Evolutionary conservation across 2,797 vertebrate genomes (phyloP).

Genomic region (Pseudopleuronectes americanus): DNA sequence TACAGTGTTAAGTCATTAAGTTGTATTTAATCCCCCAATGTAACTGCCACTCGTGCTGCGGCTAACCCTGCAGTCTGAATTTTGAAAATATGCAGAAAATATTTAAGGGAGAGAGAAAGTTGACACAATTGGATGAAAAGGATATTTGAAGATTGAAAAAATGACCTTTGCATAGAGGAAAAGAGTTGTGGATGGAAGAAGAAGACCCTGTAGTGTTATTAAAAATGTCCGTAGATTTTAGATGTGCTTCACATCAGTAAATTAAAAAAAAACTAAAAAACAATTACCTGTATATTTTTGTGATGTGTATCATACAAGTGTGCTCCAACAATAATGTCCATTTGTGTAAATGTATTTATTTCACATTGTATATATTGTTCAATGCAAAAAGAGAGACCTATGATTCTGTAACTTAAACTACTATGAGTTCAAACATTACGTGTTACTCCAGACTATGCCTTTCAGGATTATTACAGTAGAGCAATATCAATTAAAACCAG

Average conservation of each 20-base stretch:
- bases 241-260: slow-evolving; percentile 99
- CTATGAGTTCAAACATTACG: slow-evolving; percentile 97
- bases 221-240: slow-evolving; percentile 98
- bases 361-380: slow-evolving; percentile 99
- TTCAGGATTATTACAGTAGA: slow-evolving; percentile 99
- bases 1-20: slow-evolving; percentile 79
- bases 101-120: slow-evolving; percentile 78
- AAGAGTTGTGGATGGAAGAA: slow-evolving; percentile 89
- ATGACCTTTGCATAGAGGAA: slow-evolving; percentile 75
- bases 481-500: slow-evolving; percentile 99
- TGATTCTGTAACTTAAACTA: slow-evolving; percentile 99
- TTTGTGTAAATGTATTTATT: slow-evolving; percentile 99
- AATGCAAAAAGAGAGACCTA: slow-evolving; percentile 99
- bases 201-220: slow-evolving; percentile 90
- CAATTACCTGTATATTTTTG: slow-evolving; percentile 99
- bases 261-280: slow-evolving; percentile 74
- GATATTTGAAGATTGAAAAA: slow-evolving; percentile 42
- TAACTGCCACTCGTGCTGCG: slow-evolving; percentile 90
- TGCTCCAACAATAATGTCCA: slow-evolving; percentile 99
- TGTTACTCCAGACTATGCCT: slow-evolving; percentile 99
- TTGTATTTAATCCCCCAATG: slow-evolving; percentile 91
- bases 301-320: slow-evolving; percentile 99
- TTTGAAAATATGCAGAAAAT: slow-evolving; percentile 84
- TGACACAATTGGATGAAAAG: slow-evolving; percentile 63
- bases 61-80: slow-evolving; percentile 86